Percentiles rank a stretch among this genome's conserved stretches.
phyloP scores from a whole-genome alignment of 2,113 vertebrate species.

The Caretta caretta region DNA sequence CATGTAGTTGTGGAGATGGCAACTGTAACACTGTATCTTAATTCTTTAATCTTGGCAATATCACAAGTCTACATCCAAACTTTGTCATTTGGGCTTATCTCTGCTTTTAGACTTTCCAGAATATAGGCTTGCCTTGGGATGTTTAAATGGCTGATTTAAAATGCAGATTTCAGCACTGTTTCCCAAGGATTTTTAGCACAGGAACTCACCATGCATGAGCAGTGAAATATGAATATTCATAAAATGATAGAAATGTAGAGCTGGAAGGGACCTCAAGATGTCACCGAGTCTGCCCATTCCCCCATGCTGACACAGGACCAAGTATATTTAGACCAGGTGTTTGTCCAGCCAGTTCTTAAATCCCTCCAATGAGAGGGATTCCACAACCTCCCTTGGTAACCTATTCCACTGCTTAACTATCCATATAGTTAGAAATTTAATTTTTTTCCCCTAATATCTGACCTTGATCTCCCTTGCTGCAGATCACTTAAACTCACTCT shows the following conservation, averaged over 20 bases:
- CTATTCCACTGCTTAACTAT: neutral
- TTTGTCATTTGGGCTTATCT: neutral
- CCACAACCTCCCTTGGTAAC: neutral
- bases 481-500: neutral
- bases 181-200: neutral
- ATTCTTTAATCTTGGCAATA: neutral
- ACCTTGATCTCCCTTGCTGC: neutral
- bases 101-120: neutral
- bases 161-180: neutral
- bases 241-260: neutral
- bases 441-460: neutral
- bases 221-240: neutral
- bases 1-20: neutral
- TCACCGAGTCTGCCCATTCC: neutral
- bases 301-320: neutral
- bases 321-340: neutral
- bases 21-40: neutral
- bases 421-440: neutral
- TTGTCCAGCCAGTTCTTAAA: neutral
- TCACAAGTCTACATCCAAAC: neutral
- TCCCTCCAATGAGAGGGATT: neutral
- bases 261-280: neutral
- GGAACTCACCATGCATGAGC: neutral
- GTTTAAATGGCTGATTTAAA: neutral
- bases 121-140: neutral